phyloP scores from a whole-genome alignment of 1,140 invertebrate species.

The Pogonomyrmex barbatus region DNA sequence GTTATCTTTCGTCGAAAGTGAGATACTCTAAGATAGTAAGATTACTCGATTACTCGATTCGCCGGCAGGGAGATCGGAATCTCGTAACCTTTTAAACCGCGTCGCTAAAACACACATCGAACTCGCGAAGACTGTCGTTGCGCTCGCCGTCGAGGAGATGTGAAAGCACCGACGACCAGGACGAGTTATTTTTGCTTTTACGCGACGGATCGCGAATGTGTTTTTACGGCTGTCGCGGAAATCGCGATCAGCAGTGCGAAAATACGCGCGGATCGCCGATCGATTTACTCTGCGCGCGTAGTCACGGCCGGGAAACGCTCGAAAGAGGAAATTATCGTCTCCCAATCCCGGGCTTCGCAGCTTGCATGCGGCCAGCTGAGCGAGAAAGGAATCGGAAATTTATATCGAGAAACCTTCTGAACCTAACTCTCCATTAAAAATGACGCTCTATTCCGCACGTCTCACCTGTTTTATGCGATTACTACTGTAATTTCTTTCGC shows the following conservation, averaged over 20 bases:
- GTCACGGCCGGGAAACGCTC: slow-evolving; percentile 67
- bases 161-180: background rate
- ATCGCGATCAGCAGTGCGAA: slow-evolving; percentile 59
- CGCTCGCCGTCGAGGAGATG: slow-evolving; percentile 26
- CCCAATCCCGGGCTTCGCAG: slow-evolving; percentile 50
- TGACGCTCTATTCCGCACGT: slow-evolving; percentile 25
- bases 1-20: slow-evolving; percentile 16
- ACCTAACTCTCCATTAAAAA: slow-evolving; percentile 56
- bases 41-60: slow-evolving; percentile 48
- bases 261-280: slow-evolving; percentile 67
- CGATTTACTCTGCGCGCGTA: slow-evolving; percentile 67
- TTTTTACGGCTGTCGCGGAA: slow-evolving; percentile 51
- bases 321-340: slow-evolving; percentile 76
- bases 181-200: slow-evolving; percentile 71
- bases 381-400: slow-evolving; percentile 69
- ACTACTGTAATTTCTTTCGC: background rate
- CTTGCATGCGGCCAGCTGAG: slow-evolving; percentile 59
- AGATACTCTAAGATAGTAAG: background rate
- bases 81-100: slow-evolving; percentile 51
- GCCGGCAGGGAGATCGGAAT: slow-evolving; percentile 26
- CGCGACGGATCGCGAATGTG: slow-evolving; percentile 62
- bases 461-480: slow-evolving; percentile 24
- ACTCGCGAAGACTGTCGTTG: slow-evolving; percentile 10
- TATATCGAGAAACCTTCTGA: slow-evolving; percentile 52
- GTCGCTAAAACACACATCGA: slow-evolving; percentile 41